These are phyloP conservation scores for Pollimyrus isidori DNA, from an alignment of 2,113 vertebrate species.

Conservation along the genomic window DNA sequence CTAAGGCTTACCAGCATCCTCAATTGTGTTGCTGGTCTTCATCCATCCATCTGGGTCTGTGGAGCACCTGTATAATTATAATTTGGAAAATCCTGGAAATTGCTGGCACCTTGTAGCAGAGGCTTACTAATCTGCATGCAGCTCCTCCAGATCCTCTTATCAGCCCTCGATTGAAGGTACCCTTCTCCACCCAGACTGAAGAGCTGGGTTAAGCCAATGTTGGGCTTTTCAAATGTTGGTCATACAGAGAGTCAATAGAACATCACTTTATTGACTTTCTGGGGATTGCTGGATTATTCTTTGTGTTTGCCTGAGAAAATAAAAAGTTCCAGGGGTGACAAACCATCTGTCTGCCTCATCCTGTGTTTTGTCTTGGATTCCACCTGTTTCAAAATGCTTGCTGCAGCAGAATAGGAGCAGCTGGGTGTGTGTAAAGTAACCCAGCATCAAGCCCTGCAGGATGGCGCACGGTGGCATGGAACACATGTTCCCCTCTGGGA, in stretches of 20 bases:
- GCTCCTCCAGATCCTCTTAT: neutral
- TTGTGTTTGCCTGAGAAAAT: neutral
- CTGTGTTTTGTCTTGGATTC: neutral
- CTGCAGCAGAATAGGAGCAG: neutral
- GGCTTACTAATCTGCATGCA: neutral
- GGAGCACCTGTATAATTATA: neutral
- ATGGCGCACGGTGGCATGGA: neutral
- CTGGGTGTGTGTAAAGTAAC: neutral
- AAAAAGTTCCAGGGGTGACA: neutral
- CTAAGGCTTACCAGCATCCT: neutral
- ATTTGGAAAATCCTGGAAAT: neutral
- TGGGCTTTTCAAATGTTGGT: neutral
- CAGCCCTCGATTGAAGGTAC: neutral
- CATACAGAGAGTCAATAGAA: neutral
- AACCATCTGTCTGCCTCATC: neutral
- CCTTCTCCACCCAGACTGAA: neutral
- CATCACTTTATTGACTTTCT: neutral
- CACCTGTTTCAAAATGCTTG: neutral
- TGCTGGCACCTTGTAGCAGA: neutral
- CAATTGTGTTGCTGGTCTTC: neutral
- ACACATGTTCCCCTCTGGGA: neutral
- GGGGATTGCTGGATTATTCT: neutral
- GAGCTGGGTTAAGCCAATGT: neutral
- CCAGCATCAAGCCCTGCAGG: neutral
- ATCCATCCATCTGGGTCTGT: neutral